Evolutionary conservation across 2,797 vertebrate genomes (phyloP).

Genomic region (Lutra lutra): DNA sequence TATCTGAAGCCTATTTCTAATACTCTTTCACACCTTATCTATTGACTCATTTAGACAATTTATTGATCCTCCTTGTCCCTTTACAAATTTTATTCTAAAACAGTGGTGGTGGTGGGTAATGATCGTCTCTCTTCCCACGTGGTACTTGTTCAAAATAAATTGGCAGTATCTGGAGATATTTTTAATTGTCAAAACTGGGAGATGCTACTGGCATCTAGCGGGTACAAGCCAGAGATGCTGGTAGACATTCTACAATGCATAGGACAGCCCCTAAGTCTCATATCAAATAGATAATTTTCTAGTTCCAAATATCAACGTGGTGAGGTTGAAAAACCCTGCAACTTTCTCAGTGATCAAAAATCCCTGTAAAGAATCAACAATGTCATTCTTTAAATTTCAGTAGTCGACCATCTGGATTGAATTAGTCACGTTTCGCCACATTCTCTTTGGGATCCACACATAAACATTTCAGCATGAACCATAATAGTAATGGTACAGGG

Average conservation of each 20-base stretch:
- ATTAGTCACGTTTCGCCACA: background rate
- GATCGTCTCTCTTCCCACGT: background rate
- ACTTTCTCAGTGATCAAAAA: background rate
- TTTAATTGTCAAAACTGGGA: background rate
- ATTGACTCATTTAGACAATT: background rate
- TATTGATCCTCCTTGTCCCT: background rate
- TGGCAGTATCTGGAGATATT: background rate
- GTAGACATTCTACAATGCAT: background rate
- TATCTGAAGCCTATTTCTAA: background rate
- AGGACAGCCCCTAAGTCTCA: background rate
- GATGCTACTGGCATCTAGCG: background rate
- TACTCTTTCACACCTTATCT: background rate
- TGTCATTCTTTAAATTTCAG: background rate
- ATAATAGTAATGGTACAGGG: background rate
- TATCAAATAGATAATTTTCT: background rate
- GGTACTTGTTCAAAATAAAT: background rate
- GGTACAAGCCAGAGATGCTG: background rate
- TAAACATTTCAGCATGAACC: background rate
- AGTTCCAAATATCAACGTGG: background rate
- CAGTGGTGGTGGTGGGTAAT: too few species aligned
- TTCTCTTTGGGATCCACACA: background rate
- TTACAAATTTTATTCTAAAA: background rate
- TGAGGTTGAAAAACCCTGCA: background rate
- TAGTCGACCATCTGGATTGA: background rate
- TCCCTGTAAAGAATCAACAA: background rate